Conservation (phyloP, 2,888 invertebrate species). For the Neria commutata region DNA sequence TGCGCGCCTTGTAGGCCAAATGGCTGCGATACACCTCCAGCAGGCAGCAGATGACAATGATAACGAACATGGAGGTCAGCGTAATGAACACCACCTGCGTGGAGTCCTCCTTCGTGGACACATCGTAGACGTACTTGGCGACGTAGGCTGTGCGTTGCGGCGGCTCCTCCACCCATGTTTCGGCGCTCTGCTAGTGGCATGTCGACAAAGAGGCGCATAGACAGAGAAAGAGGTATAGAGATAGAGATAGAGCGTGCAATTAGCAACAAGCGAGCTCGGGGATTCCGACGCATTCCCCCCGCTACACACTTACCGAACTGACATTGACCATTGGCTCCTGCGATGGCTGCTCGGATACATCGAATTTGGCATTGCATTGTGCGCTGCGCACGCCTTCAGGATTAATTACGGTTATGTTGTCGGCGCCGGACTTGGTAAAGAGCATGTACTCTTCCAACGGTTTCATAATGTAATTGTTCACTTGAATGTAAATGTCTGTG, state of each 20-base stretch:
- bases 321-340: constrained; percentile 68
- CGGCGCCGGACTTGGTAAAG: constrained; percentile 83
- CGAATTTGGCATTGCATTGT: constrained; percentile 83
- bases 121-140: constrained; percentile 72
- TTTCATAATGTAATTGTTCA: constrained; percentile 82
- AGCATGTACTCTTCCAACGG: constrained; percentile 91
- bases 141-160: constrained; percentile 78
- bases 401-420: constrained; percentile 85
- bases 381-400: constrained; percentile 85
- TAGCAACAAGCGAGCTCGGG: no score
- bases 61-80: constrained; percentile 75
- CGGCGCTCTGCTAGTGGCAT: constrained; percentile 68
- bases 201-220: no score
- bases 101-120: constrained; percentile 79
- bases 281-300: no score
- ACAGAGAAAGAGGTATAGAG: no score
- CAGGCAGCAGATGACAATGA: constrained; percentile 70
- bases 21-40: constrained; percentile 82
- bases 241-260: no score
- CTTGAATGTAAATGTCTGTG: constrained; percentile 83
- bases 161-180: constrained; percentile 85
- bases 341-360: constrained; percentile 66
- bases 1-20: constrained; percentile 73
- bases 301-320: constrained; percentile 65
- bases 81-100: constrained; percentile 82